Percentiles rank a stretch among this genome's conserved stretches.
Evolutionary conservation across 1,140 invertebrate genomes (phyloP).

Genomic region (Bradysia coprophila): DNA sequence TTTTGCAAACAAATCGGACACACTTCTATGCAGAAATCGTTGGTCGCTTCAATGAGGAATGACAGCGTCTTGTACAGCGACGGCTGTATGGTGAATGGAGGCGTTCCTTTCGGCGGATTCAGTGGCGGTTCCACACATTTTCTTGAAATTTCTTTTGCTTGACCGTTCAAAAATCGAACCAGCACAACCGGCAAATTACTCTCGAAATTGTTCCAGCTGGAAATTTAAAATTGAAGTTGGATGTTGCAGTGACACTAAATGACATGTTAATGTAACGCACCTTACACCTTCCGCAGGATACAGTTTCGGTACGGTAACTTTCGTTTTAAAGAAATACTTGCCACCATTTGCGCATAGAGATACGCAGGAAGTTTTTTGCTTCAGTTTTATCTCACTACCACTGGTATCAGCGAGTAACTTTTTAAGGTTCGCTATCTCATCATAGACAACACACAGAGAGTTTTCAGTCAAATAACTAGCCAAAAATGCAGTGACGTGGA

Average conservation of each 20-base stretch:
- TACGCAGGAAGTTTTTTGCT: constrained; percentile 45
- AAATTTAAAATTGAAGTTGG: too few species aligned
- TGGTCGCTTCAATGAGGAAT: constrained; percentile 42
- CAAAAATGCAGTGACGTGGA: constrained; percentile 36
- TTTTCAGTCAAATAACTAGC: constrained; percentile 49
- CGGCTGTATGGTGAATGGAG: constrained; percentile 35
- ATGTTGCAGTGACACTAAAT: too few species aligned
- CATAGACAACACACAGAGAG: constrained; percentile 50
- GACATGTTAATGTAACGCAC: too few species aligned
- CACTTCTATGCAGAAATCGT: constrained; percentile 34
- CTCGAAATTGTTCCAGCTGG: constrained; percentile 37
- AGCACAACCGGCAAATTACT: constrained; percentile 48
- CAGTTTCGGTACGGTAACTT: constrained; percentile 38
- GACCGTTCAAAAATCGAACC: constrained; percentile 36
- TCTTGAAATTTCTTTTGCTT: constrained; percentile 47
- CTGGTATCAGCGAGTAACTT: constrained; percentile 23
- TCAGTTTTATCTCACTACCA: constrained; percentile 35
- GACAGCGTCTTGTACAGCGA: constrained; percentile 37
- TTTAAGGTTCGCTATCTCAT: constrained; percentile 47
- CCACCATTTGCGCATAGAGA: constrained; percentile 35
- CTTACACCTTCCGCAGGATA: constrained; percentile 36
- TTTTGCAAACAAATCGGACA: constrained; percentile 42
- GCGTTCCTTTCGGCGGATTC: constrained; percentile 27
- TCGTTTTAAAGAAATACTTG: constrained; percentile 37
- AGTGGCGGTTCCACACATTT: constrained; percentile 51